phyloP scores from a whole-genome alignment of 2,113 vertebrate genomes.

The Erythrocercus mccallii region DNA sequence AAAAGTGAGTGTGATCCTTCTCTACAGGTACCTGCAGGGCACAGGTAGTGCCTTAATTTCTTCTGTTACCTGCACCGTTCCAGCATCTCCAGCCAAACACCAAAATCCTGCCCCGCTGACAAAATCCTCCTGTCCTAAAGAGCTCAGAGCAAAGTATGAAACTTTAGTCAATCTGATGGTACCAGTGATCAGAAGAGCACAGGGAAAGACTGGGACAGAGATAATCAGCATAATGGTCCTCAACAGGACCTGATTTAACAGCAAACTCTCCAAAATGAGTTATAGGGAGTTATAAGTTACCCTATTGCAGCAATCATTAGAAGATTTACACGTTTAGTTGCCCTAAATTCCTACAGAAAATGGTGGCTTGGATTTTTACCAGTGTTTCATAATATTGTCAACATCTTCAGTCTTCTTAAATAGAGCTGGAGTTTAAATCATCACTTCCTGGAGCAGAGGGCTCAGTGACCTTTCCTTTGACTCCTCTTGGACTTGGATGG shows the following conservation, averaged over 20 bases:
- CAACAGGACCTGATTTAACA: neutral
- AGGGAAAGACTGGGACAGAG: rapidly evolving
- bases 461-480: neutral
- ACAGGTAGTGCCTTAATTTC: neutral
- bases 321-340: neutral
- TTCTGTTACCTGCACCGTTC: neutral
- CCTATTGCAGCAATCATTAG: neutral
- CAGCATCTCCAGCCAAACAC: neutral
- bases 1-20: neutral
- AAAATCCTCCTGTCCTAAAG: neutral
- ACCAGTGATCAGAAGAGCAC: neutral
- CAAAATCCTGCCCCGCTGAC: neutral
- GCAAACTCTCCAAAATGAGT: neutral
- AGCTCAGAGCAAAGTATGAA: neutral
- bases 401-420: neutral
- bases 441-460: neutral
- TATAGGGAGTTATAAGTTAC: neutral
- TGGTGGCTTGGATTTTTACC: neutral
- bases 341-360: neutral
- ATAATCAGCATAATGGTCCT: neutral
- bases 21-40: neutral
- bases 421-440: neutral
- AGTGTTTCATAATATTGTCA: neutral
- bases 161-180: neutral
- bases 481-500: neutral